These are phyloP conservation scores for Lucifuga dentata DNA, from an alignment of 2,113 vertebrate genomes.

Conservation along the genomic window DNA sequence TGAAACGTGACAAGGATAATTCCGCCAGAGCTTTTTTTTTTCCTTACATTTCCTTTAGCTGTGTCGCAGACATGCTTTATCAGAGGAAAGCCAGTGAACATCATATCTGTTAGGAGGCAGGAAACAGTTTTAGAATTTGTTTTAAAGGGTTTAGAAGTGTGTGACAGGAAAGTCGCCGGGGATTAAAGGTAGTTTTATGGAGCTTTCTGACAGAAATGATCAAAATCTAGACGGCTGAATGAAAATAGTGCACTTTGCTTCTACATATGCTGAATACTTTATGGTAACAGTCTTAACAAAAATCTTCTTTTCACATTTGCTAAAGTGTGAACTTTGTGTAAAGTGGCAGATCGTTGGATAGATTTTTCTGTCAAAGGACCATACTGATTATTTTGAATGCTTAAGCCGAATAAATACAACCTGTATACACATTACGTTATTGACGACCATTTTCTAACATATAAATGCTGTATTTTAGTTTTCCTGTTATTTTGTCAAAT, in stretches of 20 bases:
- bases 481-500: too few relatives aligned
- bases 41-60: constrained; percentile 12
- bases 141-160: constrained; percentile 11
- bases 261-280: not conserved
- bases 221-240: constrained; percentile 21
- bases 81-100: constrained; percentile 16
- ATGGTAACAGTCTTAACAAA: constrained; percentile 28
- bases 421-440: too few relatives aligned
- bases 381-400: constrained; percentile 54
- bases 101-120: constrained; percentile 24
- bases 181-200: constrained; percentile 32
- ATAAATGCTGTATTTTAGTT: too few relatives aligned
- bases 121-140: constrained; percentile 11
- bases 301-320: constrained; percentile 18
- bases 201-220: constrained; percentile 15
- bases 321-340: constrained; percentile 24
- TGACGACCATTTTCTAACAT: too few relatives aligned
- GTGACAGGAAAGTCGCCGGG: constrained; percentile 17
- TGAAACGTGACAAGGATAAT: too few relatives aligned
- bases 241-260: not conserved
- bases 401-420: constrained; percentile 38
- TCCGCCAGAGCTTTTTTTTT: constrained; percentile 14
- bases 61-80: not conserved
- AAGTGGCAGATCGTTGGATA: constrained; percentile 16
- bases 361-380: constrained; percentile 22